Evolutionary conservation across 2,888 invertebrate species (phyloP).

Genomic region (Clistopyga incitator): DNA sequence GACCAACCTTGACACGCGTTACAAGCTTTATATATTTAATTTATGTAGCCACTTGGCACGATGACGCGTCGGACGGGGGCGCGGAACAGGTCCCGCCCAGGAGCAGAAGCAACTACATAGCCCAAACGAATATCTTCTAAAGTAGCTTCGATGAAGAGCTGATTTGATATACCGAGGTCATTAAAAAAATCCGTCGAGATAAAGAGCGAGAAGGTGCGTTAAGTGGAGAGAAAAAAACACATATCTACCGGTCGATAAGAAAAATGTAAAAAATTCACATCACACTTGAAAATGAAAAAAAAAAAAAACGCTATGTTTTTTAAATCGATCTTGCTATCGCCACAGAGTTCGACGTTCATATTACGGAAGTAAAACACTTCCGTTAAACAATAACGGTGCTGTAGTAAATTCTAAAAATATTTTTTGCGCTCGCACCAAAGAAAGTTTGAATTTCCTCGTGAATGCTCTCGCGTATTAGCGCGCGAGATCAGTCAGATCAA

Average conservation of each 20-base stretch:
- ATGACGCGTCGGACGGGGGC: slow-evolving; percentile 57
- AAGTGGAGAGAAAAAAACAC: slow-evolving; percentile 19
- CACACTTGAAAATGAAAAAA: slow-evolving; percentile 4
- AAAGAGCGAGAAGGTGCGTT: not conserved
- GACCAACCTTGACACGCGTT: slow-evolving; percentile 74
- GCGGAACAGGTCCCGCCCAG: slow-evolving; percentile 5
- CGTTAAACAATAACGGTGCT: slow-evolving; percentile 24
- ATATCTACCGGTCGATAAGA: slow-evolving; percentile 15
- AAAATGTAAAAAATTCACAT: not conserved
- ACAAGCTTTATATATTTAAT: slow-evolving; percentile 74
- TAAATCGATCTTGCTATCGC: not conserved
- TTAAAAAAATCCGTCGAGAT: slow-evolving; percentile 17
- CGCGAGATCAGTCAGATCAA: slow-evolving; percentile 27
- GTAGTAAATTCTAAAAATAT: slow-evolving; percentile 3
- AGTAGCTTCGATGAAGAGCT: slow-evolving; percentile 21
- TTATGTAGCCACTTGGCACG: slow-evolving; percentile 75
- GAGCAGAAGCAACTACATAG: not conserved
- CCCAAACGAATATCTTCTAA: slow-evolving; percentile 36
- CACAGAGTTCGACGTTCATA: slow-evolving; percentile 20
- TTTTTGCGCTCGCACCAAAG: slow-evolving; percentile 14
- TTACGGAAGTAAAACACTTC: slow-evolving; percentile 18
- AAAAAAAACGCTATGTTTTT: slow-evolving; percentile 17
- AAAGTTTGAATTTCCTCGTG: not conserved
- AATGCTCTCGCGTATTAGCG: slow-evolving; percentile 5
- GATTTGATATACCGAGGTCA: not conserved